Evolutionary conservation across 2,888 invertebrate genomes (phyloP), one percentile per base, ranked within the genome.

Genomic region (Fissipunctia ypsillon): DNA sequence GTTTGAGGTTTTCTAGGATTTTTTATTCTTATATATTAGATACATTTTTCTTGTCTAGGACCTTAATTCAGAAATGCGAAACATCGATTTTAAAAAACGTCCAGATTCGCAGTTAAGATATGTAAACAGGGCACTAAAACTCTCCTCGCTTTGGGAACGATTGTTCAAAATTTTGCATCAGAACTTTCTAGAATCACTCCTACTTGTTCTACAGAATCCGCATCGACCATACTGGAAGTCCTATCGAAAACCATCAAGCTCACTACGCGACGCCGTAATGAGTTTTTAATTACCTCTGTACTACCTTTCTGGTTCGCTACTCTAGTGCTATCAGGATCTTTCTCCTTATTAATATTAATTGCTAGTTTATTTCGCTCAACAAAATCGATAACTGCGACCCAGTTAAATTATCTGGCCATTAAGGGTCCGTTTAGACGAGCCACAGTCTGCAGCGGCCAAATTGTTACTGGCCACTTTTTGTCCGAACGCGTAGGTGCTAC

Each of bases 221-320:
- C 43, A 76, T 59, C 43, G 35, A 35, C 41, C 54, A 67, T 54
- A 73, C 57, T 52, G 60, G 19, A 64, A 69, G 52, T 59, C 19
- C 63, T 45, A 82, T 82, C 50, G 45, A 80, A 72, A 82, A 56
- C 63, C 56, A 72, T 70, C 65, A 73, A 60, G 69, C n/a, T 45
- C 38, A 65, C 45, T 7, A 66, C 52, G 73, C 76, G 38, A 38
- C 48, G 73, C 83, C 81, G 67, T 89, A 89, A 89, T 86, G 89
- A 82, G 84, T 72, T 86, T 89, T 89, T 89, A 89, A 90, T 90
- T 88, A 79, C 88, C 41, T 84, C 69, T 76, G n/a, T n/a, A n/a
- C 80, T 78, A 76, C 80, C 72, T 78, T 78, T 68, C 72, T 73
- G n/a, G 25, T 56, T 73, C 60, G 41, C 65, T 69, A 78, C 57